These are phyloP conservation scores for Falco peregrinus DNA, from an alignment of 2,797 vertebrate species.

Conservation along the genomic window DNA sequence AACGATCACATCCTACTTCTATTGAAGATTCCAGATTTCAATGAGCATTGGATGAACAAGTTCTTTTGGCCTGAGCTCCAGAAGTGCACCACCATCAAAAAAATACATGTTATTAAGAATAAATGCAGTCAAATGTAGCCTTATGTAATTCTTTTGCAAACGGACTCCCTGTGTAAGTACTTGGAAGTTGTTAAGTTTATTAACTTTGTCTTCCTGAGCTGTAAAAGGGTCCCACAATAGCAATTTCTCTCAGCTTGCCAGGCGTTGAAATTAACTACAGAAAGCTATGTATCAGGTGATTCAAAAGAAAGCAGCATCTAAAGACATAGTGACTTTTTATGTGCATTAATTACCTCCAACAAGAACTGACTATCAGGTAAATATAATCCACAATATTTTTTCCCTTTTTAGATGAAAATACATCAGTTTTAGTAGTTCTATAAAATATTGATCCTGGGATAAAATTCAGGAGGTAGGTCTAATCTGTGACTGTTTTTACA, in stretches of 20 bases:
- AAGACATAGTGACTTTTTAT: background rate
- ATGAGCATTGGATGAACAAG: background rate
- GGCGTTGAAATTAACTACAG: background rate
- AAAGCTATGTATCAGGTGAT: background rate
- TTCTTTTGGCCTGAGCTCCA: background rate
- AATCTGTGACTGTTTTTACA: background rate
- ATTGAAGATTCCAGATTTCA: background rate
- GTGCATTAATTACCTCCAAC: background rate
- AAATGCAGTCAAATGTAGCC: background rate
- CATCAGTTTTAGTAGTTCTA: background rate
- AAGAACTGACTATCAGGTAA: background rate
- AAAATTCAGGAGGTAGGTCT: background rate
- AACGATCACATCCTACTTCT: background rate
- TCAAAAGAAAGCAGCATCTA: background rate
- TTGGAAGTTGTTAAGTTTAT: background rate
- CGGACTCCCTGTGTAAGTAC: background rate
- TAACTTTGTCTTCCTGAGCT: background rate
- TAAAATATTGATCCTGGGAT: background rate
- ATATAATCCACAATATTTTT: background rate
- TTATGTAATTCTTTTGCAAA: slow-evolving; percentile 14
- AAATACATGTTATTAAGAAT: background rate
- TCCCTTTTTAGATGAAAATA: background rate
- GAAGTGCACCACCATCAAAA: background rate
- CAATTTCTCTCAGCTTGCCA: background rate
- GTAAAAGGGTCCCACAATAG: background rate